Evolutionary conservation across 2,888 invertebrate species (phyloP).

Genomic region (Theodoxus fluviatilis): DNA sequence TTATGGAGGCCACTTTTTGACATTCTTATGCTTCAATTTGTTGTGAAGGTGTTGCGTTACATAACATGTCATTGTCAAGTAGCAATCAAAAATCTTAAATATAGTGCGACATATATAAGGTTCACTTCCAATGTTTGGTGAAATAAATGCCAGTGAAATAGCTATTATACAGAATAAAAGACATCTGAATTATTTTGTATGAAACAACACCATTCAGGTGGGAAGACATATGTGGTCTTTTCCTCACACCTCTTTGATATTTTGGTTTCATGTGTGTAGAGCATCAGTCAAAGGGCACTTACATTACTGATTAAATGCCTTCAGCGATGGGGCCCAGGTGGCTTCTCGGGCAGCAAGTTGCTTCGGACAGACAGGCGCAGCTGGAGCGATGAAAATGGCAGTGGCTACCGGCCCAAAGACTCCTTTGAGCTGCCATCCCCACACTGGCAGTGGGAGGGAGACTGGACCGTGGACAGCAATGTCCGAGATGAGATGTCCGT

Average conservation of each 20-base stretch:
- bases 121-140: too few relatives aligned
- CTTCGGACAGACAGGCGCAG: slow-evolving; percentile 87
- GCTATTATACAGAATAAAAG: too few relatives aligned
- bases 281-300: not conserved
- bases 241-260: too few relatives aligned
- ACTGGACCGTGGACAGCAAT: slow-evolving; percentile 75
- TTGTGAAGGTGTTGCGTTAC: too few relatives aligned
- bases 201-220: not conserved
- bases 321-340: slow-evolving; percentile 88
- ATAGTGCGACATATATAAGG: too few relatives aligned
- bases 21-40: too few relatives aligned
- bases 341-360: slow-evolving; percentile 74
- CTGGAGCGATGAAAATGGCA: slow-evolving; percentile 86
- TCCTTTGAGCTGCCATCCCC: slow-evolving; percentile 87
- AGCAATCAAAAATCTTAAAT: too few relatives aligned
- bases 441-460: slow-evolving; percentile 97
- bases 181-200: too few relatives aligned
- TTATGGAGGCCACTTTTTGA: too few relatives aligned
- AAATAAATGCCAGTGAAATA: too few relatives aligned
- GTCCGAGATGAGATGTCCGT: slow-evolving; percentile 76
- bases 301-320: slow-evolving; percentile 37
- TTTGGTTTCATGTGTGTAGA: too few relatives aligned
- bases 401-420: slow-evolving; percentile 78
- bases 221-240: not conserved
- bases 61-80: too few relatives aligned